Base-by-base conservation (phyloP, 2,888 invertebrate genomes). In the Dendrolimus pini region DNA sequence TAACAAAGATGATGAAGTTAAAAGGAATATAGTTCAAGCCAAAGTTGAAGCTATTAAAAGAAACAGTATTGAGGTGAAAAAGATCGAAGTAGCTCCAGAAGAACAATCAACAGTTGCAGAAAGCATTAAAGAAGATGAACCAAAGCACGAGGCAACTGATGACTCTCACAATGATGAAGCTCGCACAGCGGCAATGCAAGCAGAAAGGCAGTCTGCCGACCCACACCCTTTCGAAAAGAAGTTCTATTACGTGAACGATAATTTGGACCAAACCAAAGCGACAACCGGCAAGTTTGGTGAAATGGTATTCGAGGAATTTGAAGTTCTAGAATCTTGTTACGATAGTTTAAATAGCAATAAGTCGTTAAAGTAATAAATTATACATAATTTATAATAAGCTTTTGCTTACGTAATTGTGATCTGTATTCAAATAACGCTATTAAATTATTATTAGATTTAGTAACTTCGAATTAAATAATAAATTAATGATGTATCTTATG, bases 261-360 rank as follows among this genome's bases (percentile, higher is more conserved):
- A 88, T 61, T 65, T 80, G 62, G 91, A 92, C 60, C 92, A 93
- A 72, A 91, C 92, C 71, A 93, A 93, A 66, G 71, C 75, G 7
- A 78, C 83, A 53, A 89, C 92, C 10, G 93, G 92, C 64, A 94
- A 94, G 77, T 94, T 94, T 68, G 94, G 95, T 54, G 96, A 96
- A 69, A 96, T 96, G 93, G 96, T 96, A 68, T 96, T 96, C 69
- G 96, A 96, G 83, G 95, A 95, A 70, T 95, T 95, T 67, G 94
- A 95, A 85, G 93, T 95, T 57, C 91, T 94, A 75, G 94, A 93
- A 78, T 83, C 90, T 62, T 89, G 89, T 78, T 91, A 88, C 70
- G 93, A 93, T 78, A 93, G 93, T 82, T 85, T 93, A 74, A 93
- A 88, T 85, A 91, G 89, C 66, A 88, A 87, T 85, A 90, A 88